These are phyloP conservation scores for Microtus agrestis DNA, from an alignment of 2,797 vertebrate genomes.

Conservation along the genomic window DNA sequence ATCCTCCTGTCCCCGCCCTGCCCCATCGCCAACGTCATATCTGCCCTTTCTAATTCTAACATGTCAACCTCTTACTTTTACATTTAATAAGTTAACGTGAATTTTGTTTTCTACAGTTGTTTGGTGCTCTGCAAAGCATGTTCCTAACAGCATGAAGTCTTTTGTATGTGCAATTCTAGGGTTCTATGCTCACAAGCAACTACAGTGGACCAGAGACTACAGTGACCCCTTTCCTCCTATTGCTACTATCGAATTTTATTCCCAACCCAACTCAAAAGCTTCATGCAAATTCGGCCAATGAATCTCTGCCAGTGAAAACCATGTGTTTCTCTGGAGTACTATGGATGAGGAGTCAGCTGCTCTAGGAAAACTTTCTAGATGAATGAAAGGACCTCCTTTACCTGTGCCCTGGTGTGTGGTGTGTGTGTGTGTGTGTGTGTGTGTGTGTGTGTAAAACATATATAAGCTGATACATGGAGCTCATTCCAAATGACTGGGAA, in stretches of 20 bases:
- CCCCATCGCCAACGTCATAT: background rate
- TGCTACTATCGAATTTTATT: background rate
- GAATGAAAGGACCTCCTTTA: background rate
- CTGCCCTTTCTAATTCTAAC: background rate
- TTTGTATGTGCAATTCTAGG: background rate
- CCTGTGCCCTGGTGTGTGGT: background rate
- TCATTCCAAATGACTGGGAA: constrained; percentile 31
- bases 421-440: background rate
- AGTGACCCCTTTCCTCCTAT: background rate
- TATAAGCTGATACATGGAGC: background rate
- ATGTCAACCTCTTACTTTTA: background rate
- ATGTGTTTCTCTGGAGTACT: background rate
- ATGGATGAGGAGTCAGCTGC: background rate
- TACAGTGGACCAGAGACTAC: background rate
- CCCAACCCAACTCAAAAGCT: background rate
- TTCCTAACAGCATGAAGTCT: background rate
- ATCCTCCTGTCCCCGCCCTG: background rate
- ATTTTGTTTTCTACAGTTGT: background rate
- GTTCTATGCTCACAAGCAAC: background rate
- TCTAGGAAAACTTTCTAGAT: background rate
- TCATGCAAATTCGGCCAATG: background rate
- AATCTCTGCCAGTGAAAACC: background rate
- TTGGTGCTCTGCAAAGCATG: background rate
- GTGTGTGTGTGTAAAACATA: background rate
- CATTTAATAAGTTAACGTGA: background rate